Percentiles rank a stretch among this genome's conserved stretches.
Conservation (phyloP, 1,140 invertebrate genomes). For the Carcinoscorpius rotundicauda region DNA sequence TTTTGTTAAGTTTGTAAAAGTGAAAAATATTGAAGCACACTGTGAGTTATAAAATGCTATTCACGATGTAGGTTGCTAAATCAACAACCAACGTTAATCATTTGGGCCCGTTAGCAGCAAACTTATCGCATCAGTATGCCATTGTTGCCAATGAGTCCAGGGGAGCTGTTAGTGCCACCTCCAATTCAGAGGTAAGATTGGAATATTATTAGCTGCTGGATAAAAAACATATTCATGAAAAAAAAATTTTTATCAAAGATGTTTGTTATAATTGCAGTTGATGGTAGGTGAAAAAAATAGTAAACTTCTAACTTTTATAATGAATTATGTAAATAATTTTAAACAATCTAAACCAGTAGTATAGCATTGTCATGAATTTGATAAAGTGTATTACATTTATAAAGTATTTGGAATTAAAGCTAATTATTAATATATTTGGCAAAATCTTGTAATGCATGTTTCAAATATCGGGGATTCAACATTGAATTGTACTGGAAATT, state of each 20-base stretch:
- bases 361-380: too few relatives aligned
- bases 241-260: slow-evolving; percentile 7
- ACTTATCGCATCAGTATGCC: slow-evolving; percentile 80
- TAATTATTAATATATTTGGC: too few relatives aligned
- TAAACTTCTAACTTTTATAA: too few relatives aligned
- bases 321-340: too few relatives aligned
- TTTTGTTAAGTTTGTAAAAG: too few relatives aligned
- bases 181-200: slow-evolving; percentile 52
- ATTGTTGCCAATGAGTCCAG: slow-evolving; percentile 73
- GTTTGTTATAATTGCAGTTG: neutral
- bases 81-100: slow-evolving; percentile 51
- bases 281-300: too few relatives aligned
- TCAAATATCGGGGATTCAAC: too few relatives aligned
- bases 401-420: too few relatives aligned
- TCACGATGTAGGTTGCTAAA: slow-evolving; percentile 48
- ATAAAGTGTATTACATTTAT: too few relatives aligned
- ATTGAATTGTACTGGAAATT: too few relatives aligned
- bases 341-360: too few relatives aligned
- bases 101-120: slow-evolving; percentile 64
- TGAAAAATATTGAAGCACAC: slow-evolving; percentile 1
- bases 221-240: neutral
- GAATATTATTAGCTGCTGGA: neutral
- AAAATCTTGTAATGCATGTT: too few relatives aligned
- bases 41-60: slow-evolving; percentile 20
- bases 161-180: slow-evolving; percentile 72